Evolutionary conservation across 1,140 invertebrate genomes (phyloP).

Genomic region (Brachionus plicatilis): DNA sequence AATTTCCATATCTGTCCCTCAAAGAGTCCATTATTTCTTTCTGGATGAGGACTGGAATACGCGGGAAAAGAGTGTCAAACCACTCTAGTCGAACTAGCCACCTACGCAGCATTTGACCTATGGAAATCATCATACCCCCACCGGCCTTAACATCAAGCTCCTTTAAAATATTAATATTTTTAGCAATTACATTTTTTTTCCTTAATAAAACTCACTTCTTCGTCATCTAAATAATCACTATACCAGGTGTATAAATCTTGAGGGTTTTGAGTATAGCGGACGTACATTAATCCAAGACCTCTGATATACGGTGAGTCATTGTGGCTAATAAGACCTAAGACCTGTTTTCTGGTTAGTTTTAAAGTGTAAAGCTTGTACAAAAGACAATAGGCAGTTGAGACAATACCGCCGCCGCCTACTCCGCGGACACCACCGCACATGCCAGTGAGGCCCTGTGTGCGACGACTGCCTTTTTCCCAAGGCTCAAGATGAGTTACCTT

Average conservation of each 20-base stretch:
- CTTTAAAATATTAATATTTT: conserved; percentile 56
- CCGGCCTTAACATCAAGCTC: conserved; percentile 92
- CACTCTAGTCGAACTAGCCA: conserved; percentile 87
- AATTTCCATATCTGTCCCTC: background rate
- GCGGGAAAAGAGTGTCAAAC: conserved; percentile 92
- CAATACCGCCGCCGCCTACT: conserved; percentile 95
- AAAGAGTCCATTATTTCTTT: conserved; percentile 56
- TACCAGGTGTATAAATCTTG: conserved; percentile 93
- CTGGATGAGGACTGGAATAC: conserved; percentile 98
- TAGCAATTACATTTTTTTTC: conserved; percentile 48
- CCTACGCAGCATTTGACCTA: conserved; percentile 85
- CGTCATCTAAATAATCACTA: conserved; percentile 87
- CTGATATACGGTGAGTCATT: conserved; percentile 93
- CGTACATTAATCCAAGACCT: conserved; percentile 90
- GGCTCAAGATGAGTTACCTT: conserved; percentile 88
- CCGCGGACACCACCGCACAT: conserved; percentile 99
- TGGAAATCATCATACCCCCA: conserved; percentile 84
- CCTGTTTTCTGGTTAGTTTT: conserved; percentile 89
- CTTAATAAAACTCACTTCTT: conserved; percentile 62
- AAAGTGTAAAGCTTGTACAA: conserved; percentile 96
- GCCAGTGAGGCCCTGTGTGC: conserved; percentile 78
- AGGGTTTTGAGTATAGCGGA: conserved; percentile 92
- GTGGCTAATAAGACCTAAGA: conserved; percentile 89
- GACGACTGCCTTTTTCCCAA: conserved; percentile 96
- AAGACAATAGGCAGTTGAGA: conserved; percentile 95